phyloP scores from a whole-genome alignment of 1,140 invertebrate genomes.

The Scaptomyza graminum region DNA sequence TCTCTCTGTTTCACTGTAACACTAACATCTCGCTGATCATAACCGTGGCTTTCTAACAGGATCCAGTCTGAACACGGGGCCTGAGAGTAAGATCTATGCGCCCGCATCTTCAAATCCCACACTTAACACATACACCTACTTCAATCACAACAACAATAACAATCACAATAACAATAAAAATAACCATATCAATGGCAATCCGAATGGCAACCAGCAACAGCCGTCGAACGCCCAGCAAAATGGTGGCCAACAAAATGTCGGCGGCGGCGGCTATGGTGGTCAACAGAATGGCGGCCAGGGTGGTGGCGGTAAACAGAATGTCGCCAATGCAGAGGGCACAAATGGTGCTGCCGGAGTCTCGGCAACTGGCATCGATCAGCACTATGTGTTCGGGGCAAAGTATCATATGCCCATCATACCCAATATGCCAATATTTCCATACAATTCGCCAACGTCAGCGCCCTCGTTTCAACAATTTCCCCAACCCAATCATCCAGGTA shows the following conservation, averaged over 20 bases:
- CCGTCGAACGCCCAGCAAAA: slow-evolving; percentile 20
- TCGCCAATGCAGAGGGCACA: slow-evolving; percentile 8
- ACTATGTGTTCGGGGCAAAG: slow-evolving; percentile 82
- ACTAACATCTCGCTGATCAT: slow-evolving; percentile 3
- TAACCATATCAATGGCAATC: slow-evolving; percentile 30
- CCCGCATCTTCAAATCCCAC: slow-evolving; percentile 81
- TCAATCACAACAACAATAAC: slow-evolving; percentile 47
- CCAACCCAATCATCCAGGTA: slow-evolving; percentile 83
- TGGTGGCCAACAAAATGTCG: slow-evolving; percentile 5
- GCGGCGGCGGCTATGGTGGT: slow-evolving; percentile 4
- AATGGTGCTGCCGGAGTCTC: slow-evolving; percentile 66
- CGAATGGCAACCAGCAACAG: slow-evolving; percentile 5
- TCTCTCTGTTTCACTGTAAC: slow-evolving; percentile 20
- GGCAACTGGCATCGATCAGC: slow-evolving; percentile 74
- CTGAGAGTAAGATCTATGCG: slow-evolving; percentile 81
- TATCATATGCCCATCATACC: slow-evolving; percentile 77
- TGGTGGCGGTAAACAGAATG: slow-evolving; percentile 3
- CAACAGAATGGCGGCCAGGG: slow-evolving; percentile 1
- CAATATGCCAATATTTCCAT: slow-evolving; percentile 83
- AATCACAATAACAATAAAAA: slow-evolving; percentile 30
- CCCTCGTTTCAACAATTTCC: slow-evolving; percentile 83
- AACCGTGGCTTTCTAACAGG: slow-evolving; percentile 54
- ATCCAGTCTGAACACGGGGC: slow-evolving; percentile 81
- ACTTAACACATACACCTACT: slow-evolving; percentile 76
- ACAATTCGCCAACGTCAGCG: slow-evolving; percentile 78